Evolutionary conservation across 2,797 vertebrate genomes (phyloP).

Genomic region (Dryobates pubescens): DNA sequence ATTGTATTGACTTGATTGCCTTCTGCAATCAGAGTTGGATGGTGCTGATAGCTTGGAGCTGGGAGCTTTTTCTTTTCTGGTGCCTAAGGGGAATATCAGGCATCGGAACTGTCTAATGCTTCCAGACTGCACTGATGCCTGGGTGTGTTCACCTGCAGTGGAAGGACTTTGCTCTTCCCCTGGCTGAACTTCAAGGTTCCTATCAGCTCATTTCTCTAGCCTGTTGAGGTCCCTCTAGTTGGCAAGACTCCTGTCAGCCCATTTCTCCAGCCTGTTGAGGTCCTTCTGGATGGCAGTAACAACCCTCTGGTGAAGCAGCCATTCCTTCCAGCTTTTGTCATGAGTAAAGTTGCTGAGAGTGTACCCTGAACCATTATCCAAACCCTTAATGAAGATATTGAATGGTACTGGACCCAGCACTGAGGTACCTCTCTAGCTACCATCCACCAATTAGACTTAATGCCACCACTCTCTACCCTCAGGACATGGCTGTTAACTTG

Average conservation of each 20-base stretch:
- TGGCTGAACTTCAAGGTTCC: background rate
- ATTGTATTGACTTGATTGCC: slow-evolving; percentile 42
- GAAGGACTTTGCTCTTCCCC: background rate
- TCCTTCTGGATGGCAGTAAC: background rate
- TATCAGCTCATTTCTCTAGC: background rate
- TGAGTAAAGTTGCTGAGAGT: no score
- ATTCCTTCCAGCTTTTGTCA: background rate
- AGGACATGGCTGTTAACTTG: background rate
- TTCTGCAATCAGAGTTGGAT: slow-evolving; percentile 31
- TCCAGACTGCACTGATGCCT: background rate
- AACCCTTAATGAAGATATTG: background rate
- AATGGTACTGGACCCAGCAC: background rate
- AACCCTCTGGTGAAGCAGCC: background rate
- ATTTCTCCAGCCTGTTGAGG: no score
- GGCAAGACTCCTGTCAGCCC: no score
- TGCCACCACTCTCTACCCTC: background rate
- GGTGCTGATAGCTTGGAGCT: background rate
- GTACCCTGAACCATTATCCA: background rate
- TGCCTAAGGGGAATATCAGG: background rate
- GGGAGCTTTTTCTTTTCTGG: background rate
- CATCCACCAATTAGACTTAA: background rate
- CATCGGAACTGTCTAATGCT: background rate
- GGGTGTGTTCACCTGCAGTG: accelerated
- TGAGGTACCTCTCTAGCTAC: background rate
- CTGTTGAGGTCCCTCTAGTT: no score